These are phyloP conservation scores for Jacana jacana DNA, from an alignment of 2,113 vertebrate genomes.

Conservation along the genomic window DNA sequence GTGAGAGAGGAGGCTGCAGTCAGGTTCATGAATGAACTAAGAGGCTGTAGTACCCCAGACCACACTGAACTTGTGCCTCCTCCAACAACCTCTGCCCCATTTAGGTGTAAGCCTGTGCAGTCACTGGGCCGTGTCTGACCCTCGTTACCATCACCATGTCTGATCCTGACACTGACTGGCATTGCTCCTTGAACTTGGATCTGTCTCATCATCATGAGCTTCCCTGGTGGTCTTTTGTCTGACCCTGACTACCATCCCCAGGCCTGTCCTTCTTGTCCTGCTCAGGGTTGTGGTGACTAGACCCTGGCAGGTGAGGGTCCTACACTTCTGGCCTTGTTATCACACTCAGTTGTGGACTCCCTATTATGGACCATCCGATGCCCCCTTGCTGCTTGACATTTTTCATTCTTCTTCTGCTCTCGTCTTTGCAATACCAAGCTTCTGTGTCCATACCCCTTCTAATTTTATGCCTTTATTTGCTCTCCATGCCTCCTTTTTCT, in stretches of 20 bases:
- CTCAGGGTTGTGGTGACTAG: fast-evolving
- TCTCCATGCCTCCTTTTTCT: not conserved
- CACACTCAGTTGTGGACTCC: not conserved
- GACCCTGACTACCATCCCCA: not conserved
- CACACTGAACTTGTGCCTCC: not conserved
- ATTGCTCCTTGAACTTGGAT: not conserved
- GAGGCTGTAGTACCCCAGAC: not conserved
- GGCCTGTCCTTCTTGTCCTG: not conserved
- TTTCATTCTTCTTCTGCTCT: not conserved
- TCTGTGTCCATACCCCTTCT: not conserved
- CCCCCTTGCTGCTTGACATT: not conserved
- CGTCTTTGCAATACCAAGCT: not conserved
- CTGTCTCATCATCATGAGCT: not conserved
- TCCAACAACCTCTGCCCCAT: fast-evolving
- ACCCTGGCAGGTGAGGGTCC: not conserved
- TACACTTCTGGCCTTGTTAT: not conserved
- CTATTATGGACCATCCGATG: not conserved
- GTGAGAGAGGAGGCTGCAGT: not conserved
- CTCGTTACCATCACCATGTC: not conserved
- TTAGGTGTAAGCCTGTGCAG: not conserved
- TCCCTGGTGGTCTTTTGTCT: not conserved
- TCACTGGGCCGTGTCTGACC: not conserved
- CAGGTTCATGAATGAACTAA: not conserved
- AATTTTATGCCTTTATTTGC: not conserved
- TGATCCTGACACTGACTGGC: not conserved